Base-by-base conservation (phyloP, 2,113 vertebrate genomes). In the Amblyopsis rosae region DNA sequence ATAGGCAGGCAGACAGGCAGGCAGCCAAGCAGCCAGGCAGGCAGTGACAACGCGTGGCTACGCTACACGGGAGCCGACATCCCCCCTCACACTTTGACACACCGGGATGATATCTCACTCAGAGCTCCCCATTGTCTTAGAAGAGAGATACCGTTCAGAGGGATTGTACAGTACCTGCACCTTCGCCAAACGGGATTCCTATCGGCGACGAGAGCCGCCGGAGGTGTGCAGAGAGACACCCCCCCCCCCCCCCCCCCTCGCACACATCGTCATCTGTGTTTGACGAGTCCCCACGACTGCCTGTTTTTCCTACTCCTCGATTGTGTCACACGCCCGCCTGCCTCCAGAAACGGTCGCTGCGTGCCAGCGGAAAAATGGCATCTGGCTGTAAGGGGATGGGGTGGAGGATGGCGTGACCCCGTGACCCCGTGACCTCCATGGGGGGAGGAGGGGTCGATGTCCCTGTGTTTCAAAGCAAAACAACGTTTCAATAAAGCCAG, bases 11-110 rank as follows among this genome's bases (percentile, higher is more conserved):
- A 26, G 2, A 0, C 19, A 26, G 19, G 19, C 19, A 26, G 19
- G 26, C 26, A 26, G 2, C 1, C 26, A 26, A 2, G 2, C 26
- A 26, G 79, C 2, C 26, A 26, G 26, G 26, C 26, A 26, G 2
- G 69, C 88, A 72, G 90, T 91, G 91, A 93, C 92, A 90, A 88
- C 75, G 84, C 87, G 7, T 87, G 88, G 91, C 87, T 83, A 91
- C 82, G 90, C 90, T 92, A 76, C 16, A 71, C 59, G 77, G 88
- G 82, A 68, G 82, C 85, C 86, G 91, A 91, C 89, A 92, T 80
- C 60, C 70, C 65, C 76, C 73, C 59, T 73, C 83, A 80, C 75
- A 88, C 89, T 74, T 76, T 83, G 83, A 85, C 82, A 80, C 78
- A 57, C 80, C 77, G 17, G 26, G 69, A 70, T 86, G 86, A 91